Conservation (phyloP, 2,113 vertebrate species). For the Nicator chloris region DNA sequence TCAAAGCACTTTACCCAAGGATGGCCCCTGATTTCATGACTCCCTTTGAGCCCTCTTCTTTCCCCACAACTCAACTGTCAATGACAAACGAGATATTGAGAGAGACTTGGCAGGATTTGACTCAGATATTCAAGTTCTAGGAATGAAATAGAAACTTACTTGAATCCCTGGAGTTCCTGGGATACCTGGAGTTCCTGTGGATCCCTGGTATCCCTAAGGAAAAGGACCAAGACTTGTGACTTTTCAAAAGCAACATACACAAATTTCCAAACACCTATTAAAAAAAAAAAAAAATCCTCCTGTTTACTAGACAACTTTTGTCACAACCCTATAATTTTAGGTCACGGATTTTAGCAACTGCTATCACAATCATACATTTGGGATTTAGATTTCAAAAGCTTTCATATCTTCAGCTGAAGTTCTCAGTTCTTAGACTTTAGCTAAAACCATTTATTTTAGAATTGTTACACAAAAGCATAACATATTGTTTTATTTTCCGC, state of each 20-base stretch:
- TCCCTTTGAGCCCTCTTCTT: neutral
- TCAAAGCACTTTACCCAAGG: neutral
- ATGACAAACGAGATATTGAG: neutral
- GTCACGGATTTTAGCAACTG: neutral
- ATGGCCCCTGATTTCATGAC: neutral
- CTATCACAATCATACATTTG: neutral
- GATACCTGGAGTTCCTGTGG: constrained; percentile 79
- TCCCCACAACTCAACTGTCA: neutral
- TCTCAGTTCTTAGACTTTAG: neutral
- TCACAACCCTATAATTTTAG: neutral
- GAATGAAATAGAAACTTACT: constrained; percentile 66
- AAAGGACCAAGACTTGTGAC: neutral
- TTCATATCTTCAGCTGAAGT: neutral
- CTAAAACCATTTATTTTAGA: neutral
- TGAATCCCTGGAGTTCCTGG: constrained; percentile 82
- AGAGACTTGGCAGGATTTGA: neutral
- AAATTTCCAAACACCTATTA: neutral
- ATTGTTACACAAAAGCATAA: neutral
- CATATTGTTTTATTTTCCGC: neutral
- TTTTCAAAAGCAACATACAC: neutral
- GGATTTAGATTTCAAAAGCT: neutral
- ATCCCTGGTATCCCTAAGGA: constrained; percentile 84
- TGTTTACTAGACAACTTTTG: neutral
- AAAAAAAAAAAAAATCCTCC: neutral
- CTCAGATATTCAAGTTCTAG: neutral